A percentile compares a stretch with the other conserved stretches of the same genome.
Evolutionary conservation across 2,113 vertebrate species (phyloP).

Genomic region (Sander lucioperca): DNA sequence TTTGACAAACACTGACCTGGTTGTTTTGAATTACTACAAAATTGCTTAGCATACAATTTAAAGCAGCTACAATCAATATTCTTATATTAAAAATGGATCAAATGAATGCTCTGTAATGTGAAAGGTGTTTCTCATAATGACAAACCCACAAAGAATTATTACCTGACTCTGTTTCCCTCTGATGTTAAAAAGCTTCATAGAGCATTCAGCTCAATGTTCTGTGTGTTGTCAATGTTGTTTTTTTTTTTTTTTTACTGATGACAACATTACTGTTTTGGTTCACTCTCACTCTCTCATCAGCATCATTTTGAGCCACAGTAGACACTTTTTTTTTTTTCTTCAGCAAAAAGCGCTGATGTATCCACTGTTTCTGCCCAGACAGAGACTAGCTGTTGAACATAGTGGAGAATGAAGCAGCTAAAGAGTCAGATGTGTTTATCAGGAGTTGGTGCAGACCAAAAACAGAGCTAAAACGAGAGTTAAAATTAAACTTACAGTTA

Average conservation of each 20-base stretch:
- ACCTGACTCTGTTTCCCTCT: neutral
- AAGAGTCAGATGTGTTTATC: neutral
- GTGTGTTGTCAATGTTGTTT: too few relatives aligned
- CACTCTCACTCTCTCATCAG: neutral
- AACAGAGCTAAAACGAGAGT: neutral
- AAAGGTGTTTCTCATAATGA: neutral
- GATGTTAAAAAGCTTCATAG: too few relatives aligned
- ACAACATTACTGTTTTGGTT: neutral
- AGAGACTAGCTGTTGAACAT: neutral
- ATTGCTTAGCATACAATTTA: neutral
- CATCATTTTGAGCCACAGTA: neutral
- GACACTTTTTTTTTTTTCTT: neutral
- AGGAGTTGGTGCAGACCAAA: neutral
- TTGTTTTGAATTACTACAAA: neutral
- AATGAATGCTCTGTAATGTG: neutral
- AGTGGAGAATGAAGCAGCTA: neutral
- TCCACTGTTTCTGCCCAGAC: neutral
- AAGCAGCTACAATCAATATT: neutral
- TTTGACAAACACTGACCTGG: neutral
- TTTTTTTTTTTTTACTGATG: too few relatives aligned
- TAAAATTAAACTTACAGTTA: neutral
- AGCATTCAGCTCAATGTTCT: too few relatives aligned
- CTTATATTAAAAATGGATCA: neutral
- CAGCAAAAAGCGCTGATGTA: neutral
- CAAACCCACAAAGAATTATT: neutral